A percentile compares a stretch with the other conserved stretches of the same genome.
phyloP scores from a whole-genome alignment of 2,888 invertebrate species.

The Cantharis lateralis region DNA sequence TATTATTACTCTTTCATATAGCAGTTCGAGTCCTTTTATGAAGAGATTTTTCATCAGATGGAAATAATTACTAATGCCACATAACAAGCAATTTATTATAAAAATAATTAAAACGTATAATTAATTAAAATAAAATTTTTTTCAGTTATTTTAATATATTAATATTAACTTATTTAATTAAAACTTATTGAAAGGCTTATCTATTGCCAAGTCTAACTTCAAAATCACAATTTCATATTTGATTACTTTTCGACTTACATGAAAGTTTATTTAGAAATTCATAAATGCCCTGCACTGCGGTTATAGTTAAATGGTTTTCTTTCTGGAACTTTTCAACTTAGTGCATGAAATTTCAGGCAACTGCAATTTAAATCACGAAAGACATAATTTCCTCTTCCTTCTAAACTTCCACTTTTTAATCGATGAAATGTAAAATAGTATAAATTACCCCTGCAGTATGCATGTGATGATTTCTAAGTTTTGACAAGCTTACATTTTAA shows the following conservation, averaged over 20 bases:
- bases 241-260: background rate
- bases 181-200: background rate
- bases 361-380: background rate
- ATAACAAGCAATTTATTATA: too few species aligned
- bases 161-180: too few species aligned
- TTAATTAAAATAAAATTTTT: too few species aligned
- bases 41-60: too few species aligned
- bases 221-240: background rate
- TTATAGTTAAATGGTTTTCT: background rate
- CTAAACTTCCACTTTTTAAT: background rate
- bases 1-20: too few species aligned
- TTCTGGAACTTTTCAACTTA: background rate
- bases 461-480: background rate
- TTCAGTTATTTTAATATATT: background rate
- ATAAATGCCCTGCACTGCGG: background rate
- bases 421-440: background rate
- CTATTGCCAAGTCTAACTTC: background rate
- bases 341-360: background rate
- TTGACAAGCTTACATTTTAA: background rate
- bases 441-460: background rate
- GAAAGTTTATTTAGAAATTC: background rate
- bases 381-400: background rate
- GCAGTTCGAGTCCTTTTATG: too few species aligned
- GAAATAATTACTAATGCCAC: too few species aligned
- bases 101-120: too few species aligned